Evolutionary conservation across 2,797 vertebrate genomes (phyloP), one percentile per base, ranked within the genome.

Genomic region (Amazonetta brasiliensis): DNA sequence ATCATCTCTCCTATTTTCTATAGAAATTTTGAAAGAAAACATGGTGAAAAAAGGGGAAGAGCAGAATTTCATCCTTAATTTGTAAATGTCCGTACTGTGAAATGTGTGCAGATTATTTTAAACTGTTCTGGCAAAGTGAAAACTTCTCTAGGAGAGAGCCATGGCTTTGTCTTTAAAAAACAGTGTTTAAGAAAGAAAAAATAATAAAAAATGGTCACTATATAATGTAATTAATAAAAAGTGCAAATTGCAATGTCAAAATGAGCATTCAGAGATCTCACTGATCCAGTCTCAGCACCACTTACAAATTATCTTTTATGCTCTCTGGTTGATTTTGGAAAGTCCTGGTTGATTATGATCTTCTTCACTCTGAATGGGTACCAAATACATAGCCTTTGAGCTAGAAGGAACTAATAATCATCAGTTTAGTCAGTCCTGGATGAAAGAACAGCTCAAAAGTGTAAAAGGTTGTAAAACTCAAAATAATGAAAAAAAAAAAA

Each of bases 401-500:
- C 43, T 71, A 48, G 67, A 86, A 88, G 33, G 37, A 84, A 73
- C 6, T 94, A 84, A 90, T 92, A 81, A 90, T 95, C 25, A 39
- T 35, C 33, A 37, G 13, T 81, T 92, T 80, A 76, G 52, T 67
- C 55, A 85, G 66, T 60, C 48, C 66, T 52, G 35, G 69, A 56
- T 60, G 46, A 86, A 80, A 68, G 37, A 75, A 56, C 55, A 84
- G 11, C 50, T 92, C 85, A 52, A 21, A 80, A 76, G 56, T 44
- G 21, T 60, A 33, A 39, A 88, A 89, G 84, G 83, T 78, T 71
- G 13, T 31, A 3, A 37, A 63, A 79, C 39, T 66, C 55, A 81
- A 78, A 89, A 66, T 11, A 44, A 10, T 16, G 39, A 12, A 48
- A 22, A 7, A 12, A 22, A 23, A 12, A 46, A 46, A 46, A 11